Evolutionary conservation across 53 echinoderm and acorn worm genomes (phyloP).

Genomic region (Holothuria scabra): DNA sequence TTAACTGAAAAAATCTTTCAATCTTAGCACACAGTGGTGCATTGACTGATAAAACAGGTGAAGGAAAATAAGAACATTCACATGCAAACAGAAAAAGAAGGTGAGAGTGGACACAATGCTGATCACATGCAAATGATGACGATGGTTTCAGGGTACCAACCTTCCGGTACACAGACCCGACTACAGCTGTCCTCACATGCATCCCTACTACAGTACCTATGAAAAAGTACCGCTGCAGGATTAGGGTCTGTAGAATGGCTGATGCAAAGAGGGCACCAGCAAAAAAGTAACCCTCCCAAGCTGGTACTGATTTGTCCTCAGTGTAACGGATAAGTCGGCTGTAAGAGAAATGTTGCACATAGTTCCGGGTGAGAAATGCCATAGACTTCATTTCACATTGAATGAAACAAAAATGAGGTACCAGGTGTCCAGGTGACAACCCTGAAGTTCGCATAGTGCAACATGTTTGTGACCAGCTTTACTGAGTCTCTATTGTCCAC

Average conservation of each 20-base stretch:
- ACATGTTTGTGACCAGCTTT: too few species aligned
- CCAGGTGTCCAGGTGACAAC: too few species aligned
- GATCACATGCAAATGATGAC: too few species aligned
- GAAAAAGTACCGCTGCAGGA: slow-evolving; percentile 86
- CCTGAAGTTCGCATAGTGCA: too few species aligned
- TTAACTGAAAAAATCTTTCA: background rate
- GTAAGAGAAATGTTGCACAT: background rate
- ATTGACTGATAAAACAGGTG: too few species aligned
- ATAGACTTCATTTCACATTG: too few species aligned
- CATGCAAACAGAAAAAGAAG: too few species aligned
- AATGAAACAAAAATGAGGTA: too few species aligned
- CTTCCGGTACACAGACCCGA: slow-evolving; percentile 83
- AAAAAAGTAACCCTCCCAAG: slow-evolving; percentile 85
- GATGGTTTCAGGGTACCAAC: slow-evolving; percentile 43
- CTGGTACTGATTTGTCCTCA: slow-evolving; percentile 61
- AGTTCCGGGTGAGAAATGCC: background rate
- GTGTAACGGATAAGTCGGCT: slow-evolving; percentile 79
- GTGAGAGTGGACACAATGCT: too few species aligned
- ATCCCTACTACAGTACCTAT: slow-evolving; percentile 77
- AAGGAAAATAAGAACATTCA: too few species aligned
- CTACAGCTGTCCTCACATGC: slow-evolving; percentile 81
- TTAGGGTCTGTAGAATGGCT: slow-evolving; percentile 70
- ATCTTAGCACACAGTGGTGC: background rate
- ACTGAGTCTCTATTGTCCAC: too few species aligned
- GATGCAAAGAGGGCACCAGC: slow-evolving; percentile 53